A percentile compares a stretch with the other conserved stretches of the same genome.
phyloP scores from a whole-genome alignment of 1,140 invertebrate genomes.

The Limonius californicus region DNA sequence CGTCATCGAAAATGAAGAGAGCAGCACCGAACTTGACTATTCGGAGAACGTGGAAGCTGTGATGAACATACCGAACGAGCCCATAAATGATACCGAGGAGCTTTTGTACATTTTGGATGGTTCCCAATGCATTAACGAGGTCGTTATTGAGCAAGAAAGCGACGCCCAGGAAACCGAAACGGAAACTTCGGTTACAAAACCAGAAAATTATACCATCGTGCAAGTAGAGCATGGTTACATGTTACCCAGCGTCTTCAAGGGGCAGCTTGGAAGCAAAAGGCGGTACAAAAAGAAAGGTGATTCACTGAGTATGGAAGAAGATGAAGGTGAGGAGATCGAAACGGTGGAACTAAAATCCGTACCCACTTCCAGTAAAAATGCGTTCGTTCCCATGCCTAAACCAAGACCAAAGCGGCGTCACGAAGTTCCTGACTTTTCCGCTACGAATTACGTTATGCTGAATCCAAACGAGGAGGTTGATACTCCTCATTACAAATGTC shows the following conservation, averaged over 20 bases:
- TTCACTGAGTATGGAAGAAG: constrained; percentile 15
- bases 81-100: constrained; percentile 27
- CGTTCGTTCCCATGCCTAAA: not conserved
- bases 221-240: constrained; percentile 43
- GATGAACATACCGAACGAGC: constrained; percentile 30
- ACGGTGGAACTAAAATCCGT: not conserved
- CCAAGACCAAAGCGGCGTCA: constrained; percentile 30
- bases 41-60: constrained; percentile 15
- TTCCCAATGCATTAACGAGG: constrained; percentile 39
- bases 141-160: constrained; percentile 36
- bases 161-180: constrained; percentile 11
- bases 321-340: not conserved
- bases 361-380: not conserved
- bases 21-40: not conserved
- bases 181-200: too few species aligned
- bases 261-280: not conserved
- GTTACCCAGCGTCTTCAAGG: constrained; percentile 27
- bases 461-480: constrained; percentile 39
- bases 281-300: constrained; percentile 14
- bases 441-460: constrained; percentile 35
- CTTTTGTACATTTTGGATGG: constrained; percentile 41
- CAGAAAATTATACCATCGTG: constrained; percentile 30
- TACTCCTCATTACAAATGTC: constrained; percentile 40
- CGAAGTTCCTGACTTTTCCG: constrained; percentile 42
- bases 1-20: constrained; percentile 21